Evolutionary conservation across 2,797 vertebrate species (phyloP), one percentile per base, ranked within the genome.

Genomic region (Syncerus caffer): DNA sequence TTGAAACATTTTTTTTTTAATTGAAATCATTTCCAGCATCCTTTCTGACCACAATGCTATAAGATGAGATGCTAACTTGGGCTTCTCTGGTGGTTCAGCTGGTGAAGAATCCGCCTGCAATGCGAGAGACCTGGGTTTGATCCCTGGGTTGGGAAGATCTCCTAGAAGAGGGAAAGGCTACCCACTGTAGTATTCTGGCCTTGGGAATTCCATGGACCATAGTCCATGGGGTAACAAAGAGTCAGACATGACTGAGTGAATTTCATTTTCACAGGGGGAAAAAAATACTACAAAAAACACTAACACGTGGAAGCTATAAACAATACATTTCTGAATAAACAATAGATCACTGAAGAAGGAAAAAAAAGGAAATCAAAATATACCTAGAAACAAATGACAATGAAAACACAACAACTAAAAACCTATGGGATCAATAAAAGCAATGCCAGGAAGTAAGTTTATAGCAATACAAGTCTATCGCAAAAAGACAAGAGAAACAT

Each of bases 171-270:
- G 31, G 1, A 64, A 64, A n/a, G 16, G 62, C 62, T 64, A 9
- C 62, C 62, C 62, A n/a, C 16, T 64, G 62, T n/a, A 17, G 31
- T 19, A 64, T 64, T 64, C 16, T n/a, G 62, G 62, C 62, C 31
- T n/a, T n/a, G 62, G 62, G 16, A 64, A 64, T 64, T 64, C 8
- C 31, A n/a, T n/a, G 31, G 62, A 64, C 31, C 62, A n/a, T n/a
- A 64, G 62, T 64, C 62, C 62, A 17, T 8, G 62, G 31, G 4
- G 2, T 64, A 64, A n/a, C 16, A 64, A 64, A 64, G 31, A 64
- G 7, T n/a, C 4, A 0, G 31, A n/a, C 62, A n/a, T 0, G 7
- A 64, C 31, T 10, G 16, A 64, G 62, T 64, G 62, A 64, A 7
- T 64, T n/a, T 64, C 31, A 64, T 4, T 64, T n/a, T 64, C 31